These are phyloP conservation scores for Pristionchus maxplancki DNA, from an alignment of 2,888 invertebrate genomes.

Conservation along the genomic window DNA sequence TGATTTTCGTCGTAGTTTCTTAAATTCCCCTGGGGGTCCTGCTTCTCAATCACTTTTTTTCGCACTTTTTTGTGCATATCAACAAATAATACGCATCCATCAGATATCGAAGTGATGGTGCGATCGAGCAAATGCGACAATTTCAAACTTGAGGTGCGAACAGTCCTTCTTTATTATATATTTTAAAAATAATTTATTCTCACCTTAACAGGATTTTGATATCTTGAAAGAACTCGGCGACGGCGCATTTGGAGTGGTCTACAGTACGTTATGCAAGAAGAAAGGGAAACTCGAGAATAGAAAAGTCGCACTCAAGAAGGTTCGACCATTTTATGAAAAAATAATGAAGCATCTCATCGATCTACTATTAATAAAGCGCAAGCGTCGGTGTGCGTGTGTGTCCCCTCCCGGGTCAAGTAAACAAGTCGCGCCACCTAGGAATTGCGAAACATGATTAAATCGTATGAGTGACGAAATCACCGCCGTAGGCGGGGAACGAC, in stretches of 20 bases:
- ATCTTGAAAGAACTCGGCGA: background rate
- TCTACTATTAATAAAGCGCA: background rate
- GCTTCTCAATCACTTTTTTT: too few species aligned
- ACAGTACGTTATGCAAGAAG: background rate
- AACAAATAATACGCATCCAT: too few species aligned
- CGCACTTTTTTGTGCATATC: too few species aligned
- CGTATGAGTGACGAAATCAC: background rate
- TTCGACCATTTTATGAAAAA: background rate
- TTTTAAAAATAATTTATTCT: background rate
- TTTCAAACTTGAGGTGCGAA: too few species aligned
- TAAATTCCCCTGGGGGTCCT: too few species aligned
- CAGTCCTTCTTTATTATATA: background rate
- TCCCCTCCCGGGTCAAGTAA: too few species aligned
- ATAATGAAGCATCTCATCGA: background rate
- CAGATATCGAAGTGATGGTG: too few species aligned
- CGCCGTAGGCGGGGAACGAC: too few species aligned
- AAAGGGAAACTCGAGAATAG: background rate
- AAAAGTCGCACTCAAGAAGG: slow-evolving; percentile 28
- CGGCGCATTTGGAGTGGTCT: slow-evolving; percentile 37
- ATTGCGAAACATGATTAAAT: background rate
- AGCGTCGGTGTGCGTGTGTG: too few species aligned
- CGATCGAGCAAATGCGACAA: too few species aligned
- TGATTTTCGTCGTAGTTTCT: too few species aligned
- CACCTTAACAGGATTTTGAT: slow-evolving; percentile 43
- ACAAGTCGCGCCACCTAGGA: too few species aligned